Conservation (phyloP, 2,888 invertebrate genomes). For the Leptopterna dolabrata region DNA sequence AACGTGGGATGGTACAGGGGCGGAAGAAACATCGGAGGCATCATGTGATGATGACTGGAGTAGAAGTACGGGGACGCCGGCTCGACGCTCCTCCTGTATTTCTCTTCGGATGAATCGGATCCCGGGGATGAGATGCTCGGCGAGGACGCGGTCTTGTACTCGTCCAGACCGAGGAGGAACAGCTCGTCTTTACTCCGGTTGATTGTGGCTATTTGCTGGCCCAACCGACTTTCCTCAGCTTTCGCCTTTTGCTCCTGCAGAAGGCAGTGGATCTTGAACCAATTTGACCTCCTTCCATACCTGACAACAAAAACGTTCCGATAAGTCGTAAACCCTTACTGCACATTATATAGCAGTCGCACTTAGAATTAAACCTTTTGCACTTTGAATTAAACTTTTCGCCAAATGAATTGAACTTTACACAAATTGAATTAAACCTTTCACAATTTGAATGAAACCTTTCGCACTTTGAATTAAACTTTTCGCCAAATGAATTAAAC, state of each 20-base stretch:
- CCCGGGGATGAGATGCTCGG: conserved; percentile 85
- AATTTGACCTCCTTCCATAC: conserved; percentile 89
- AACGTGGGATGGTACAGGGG: conserved; percentile 63
- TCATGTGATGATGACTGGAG: conserved; percentile 56
- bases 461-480: too few relatives aligned
- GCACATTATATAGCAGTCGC: neutral
- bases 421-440: too few relatives aligned
- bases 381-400: neutral
- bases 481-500: too few relatives aligned
- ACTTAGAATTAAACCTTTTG: neutral
- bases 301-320: neutral
- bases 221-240: conserved; percentile 55
- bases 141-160: conserved; percentile 67
- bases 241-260: conserved; percentile 74
- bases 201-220: conserved; percentile 58
- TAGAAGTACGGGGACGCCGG: conserved; percentile 37
- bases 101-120: conserved; percentile 80
- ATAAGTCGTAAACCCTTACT: neutral
- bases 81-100: conserved; percentile 41
- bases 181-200: conserved; percentile 60
- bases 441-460: too few relatives aligned
- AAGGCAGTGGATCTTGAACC: conserved; percentile 93
- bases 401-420: too few relatives aligned
- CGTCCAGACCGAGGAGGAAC: conserved; percentile 58
- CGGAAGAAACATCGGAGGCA: conserved; percentile 58